phyloP scores from a whole-genome alignment of 2,888 invertebrate genomes.

The Tipula helvola region DNA sequence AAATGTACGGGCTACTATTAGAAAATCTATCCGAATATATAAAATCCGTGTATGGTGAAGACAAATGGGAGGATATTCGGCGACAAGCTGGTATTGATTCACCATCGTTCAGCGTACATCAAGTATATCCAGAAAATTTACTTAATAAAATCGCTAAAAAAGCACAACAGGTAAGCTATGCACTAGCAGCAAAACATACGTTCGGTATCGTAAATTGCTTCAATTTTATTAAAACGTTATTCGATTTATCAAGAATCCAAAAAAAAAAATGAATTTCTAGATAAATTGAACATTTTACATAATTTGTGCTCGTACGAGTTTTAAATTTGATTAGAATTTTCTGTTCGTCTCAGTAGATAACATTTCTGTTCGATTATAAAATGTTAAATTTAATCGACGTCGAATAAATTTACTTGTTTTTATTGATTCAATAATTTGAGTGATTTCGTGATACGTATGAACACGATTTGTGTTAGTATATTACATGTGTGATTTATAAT shows the following conservation, averaged over 20 bases:
- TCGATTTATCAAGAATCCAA: neutral
- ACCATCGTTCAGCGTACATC: constrained; percentile 79
- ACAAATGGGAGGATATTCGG: constrained; percentile 85
- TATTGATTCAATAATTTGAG: neutral
- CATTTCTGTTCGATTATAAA: neutral
- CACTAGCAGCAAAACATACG: neutral
- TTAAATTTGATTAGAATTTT: neutral
- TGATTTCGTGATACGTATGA: neutral
- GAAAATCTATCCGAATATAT: constrained; percentile 92
- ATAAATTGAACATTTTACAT: neutral
- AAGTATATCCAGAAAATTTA: constrained; percentile 84
- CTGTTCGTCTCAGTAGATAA: neutral
- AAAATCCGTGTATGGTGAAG: constrained; percentile 85
- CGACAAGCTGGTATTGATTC: constrained; percentile 76
- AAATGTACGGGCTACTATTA: constrained; percentile 90
- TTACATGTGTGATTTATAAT: neutral
- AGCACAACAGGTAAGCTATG: constrained; percentile 60
- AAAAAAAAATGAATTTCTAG: neutral
- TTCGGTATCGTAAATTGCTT: neutral
- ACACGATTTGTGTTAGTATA: neutral
- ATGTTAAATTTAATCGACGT: neutral
- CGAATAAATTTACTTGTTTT: neutral
- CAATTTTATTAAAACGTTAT: neutral
- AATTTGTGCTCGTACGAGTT: neutral
- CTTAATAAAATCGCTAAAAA: constrained; percentile 74